phyloP scores from a whole-genome alignment of 2,797 vertebrate genomes.

The Mus caroli region DNA sequence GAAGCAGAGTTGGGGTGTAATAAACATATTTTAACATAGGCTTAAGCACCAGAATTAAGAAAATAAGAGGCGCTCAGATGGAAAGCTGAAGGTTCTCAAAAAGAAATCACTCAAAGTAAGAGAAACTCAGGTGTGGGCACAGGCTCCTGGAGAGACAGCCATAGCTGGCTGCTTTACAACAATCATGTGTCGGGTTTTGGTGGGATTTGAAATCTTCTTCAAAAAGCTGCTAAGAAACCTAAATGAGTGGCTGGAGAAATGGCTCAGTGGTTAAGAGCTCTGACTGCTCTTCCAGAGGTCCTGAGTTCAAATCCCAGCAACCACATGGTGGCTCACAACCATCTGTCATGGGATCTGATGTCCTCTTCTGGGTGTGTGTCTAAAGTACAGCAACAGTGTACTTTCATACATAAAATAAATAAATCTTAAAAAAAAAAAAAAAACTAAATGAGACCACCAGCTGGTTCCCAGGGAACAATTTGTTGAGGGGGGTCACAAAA shows the following conservation, averaged over 20 bases:
- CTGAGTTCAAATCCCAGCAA: too few species aligned
- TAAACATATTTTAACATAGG: background rate
- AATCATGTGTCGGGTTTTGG: background rate
- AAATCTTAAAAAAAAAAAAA: too few species aligned
- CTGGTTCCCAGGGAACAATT: background rate
- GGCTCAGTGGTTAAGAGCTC: too few species aligned
- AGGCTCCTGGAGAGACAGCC: background rate
- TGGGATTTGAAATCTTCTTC: background rate
- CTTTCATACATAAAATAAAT: too few species aligned
- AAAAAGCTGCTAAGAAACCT: background rate
- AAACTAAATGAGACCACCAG: background rate
- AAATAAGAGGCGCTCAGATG: background rate
- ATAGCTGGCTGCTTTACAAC: background rate
- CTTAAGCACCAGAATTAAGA: background rate
- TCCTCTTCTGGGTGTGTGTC: too few species aligned
- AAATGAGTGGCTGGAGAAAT: background rate
- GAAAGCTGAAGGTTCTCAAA: background rate
- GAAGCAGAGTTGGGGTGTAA: background rate
- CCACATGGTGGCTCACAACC: too few species aligned
- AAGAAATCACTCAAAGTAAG: background rate
- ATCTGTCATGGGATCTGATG: too few species aligned
- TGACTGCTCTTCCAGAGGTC: too few species aligned
- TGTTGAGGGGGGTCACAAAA: background rate
- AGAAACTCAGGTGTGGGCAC: background rate
- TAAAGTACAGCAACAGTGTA: too few species aligned